These are phyloP conservation scores for Adrianichthys oophorus DNA, from an alignment of 2,797 vertebrate genomes.

Conservation along the genomic window DNA sequence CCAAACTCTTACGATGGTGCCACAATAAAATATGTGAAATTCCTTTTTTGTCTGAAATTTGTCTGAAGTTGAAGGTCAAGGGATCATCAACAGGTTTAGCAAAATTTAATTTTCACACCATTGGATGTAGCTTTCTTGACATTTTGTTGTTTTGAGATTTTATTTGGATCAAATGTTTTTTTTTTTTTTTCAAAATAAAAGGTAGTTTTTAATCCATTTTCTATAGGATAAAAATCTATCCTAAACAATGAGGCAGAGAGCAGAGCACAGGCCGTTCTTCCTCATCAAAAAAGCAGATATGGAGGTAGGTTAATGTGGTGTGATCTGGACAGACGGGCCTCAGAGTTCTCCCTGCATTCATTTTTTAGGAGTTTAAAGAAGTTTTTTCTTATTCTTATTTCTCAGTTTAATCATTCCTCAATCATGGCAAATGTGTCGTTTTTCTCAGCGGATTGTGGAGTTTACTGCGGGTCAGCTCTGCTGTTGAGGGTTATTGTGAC, in stretches of 20 bases:
- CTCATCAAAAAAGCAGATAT: background rate
- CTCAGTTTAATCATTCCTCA: background rate
- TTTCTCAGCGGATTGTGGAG: slow-evolving; percentile 34
- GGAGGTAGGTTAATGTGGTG: slow-evolving; percentile 4
- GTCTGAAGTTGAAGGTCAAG: slow-evolving; percentile 1
- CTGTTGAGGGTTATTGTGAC: slow-evolving; percentile 44
- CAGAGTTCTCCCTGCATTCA: background rate
- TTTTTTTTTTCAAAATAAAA: no score
- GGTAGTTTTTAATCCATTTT: no score
- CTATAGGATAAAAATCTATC: no score
- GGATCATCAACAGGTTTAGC: slow-evolving; percentile 7
- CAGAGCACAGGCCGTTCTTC: background rate
- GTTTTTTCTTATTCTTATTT: no score
- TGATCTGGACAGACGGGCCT: background rate
- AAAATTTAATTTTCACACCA: background rate
- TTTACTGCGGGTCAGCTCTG: slow-evolving; percentile 20
- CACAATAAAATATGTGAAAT: background rate
- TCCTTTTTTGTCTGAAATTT: background rate
- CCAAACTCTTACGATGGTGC: no score
- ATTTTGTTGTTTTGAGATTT: background rate
- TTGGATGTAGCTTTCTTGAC: background rate
- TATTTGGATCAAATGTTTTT: background rate
- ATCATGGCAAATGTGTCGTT: slow-evolving; percentile 19
- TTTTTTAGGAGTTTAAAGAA: background rate
- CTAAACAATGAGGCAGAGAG: background rate